A percentile compares a stretch with the other conserved stretches of the same genome.
These are phyloP conservation scores for Drosophila tanythrix DNA, from an alignment of 2,888 invertebrate genomes.

Conservation along the genomic window DNA sequence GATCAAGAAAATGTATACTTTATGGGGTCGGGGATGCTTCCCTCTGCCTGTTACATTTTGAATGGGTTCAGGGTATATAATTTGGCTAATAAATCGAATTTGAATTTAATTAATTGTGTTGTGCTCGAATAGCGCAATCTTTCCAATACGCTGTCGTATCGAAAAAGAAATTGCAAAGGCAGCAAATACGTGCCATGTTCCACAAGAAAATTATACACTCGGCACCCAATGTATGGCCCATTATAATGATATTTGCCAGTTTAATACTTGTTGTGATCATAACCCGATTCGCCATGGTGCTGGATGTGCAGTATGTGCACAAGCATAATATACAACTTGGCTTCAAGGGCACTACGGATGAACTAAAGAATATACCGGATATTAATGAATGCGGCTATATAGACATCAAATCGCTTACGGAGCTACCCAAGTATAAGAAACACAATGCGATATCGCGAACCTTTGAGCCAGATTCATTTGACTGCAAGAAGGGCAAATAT, in stretches of 20 bases:
- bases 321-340: conserved; percentile 61
- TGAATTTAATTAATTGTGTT: not conserved
- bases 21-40: too few relatives aligned
- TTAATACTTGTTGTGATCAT: conserved; percentile 66
- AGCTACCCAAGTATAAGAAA: conserved; percentile 19
- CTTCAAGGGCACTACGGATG: conserved; percentile 9
- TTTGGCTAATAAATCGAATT: not conserved
- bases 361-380: conserved; percentile 48
- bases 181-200: conserved; percentile 75
- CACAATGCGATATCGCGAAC: conserved; percentile 17
- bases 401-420: conserved; percentile 37
- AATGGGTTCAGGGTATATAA: too few relatives aligned
- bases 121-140: conserved; percentile 56
- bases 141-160: conserved; percentile 66
- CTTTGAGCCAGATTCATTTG: conserved; percentile 56
- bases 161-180: conserved; percentile 40
- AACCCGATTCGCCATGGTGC: conserved; percentile 48
- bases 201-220: conserved; percentile 75
- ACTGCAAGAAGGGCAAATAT: conserved; percentile 49
- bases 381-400: conserved; percentile 59
- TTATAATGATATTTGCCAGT: conserved; percentile 86
- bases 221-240: conserved; percentile 73
- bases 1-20: too few relatives aligned
- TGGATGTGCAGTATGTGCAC: conserved; percentile 42
- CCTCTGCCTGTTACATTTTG: too few relatives aligned